phyloP scores from a whole-genome alignment of 2,888 invertebrate species.

The Arenicola marina region DNA sequence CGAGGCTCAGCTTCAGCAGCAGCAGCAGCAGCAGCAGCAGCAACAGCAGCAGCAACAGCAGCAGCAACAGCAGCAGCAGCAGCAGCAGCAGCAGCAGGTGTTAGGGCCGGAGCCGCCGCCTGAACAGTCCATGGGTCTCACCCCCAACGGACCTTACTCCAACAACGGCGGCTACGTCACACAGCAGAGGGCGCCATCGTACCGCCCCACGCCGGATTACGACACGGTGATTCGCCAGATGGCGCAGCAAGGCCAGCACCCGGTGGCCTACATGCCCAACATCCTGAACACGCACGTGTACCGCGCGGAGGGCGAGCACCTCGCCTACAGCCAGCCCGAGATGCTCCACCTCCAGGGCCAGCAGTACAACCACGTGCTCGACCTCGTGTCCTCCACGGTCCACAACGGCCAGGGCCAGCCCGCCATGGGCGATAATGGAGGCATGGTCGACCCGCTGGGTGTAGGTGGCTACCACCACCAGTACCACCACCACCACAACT shows the following conservation, averaged over 20 bases:
- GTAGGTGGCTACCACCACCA: not conserved
- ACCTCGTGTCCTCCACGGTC: not conserved
- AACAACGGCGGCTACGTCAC: too few species aligned
- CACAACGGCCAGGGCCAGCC: not conserved
- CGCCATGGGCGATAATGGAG: not conserved
- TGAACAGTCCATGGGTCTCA: not conserved
- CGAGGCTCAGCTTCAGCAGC: not conserved
- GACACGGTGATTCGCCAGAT: slow-evolving; percentile 63
- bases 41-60: slow-evolving; percentile 2
- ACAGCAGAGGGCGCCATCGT: slow-evolving; percentile 57
- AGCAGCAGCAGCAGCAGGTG: not conserved
- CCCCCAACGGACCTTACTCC: too few species aligned
- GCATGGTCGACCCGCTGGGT: not conserved
- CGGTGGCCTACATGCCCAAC: slow-evolving; percentile 1
- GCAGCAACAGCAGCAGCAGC: not conserved
- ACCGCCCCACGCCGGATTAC: slow-evolving; percentile 88
- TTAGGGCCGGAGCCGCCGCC: not conserved
- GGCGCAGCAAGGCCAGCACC: slow-evolving; percentile 3
- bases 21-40: not conserved
- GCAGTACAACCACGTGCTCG: not conserved
- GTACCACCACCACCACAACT: not conserved
- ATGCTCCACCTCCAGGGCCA: slow-evolving; percentile 42
- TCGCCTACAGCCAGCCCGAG: slow-evolving; percentile 46
- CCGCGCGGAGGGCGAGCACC: slow-evolving; percentile 33
- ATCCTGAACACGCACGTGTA: not conserved